These are phyloP conservation scores for Puffinus mauretanicus DNA, from an alignment of 2,113 vertebrate genomes.

Conservation along the genomic window DNA sequence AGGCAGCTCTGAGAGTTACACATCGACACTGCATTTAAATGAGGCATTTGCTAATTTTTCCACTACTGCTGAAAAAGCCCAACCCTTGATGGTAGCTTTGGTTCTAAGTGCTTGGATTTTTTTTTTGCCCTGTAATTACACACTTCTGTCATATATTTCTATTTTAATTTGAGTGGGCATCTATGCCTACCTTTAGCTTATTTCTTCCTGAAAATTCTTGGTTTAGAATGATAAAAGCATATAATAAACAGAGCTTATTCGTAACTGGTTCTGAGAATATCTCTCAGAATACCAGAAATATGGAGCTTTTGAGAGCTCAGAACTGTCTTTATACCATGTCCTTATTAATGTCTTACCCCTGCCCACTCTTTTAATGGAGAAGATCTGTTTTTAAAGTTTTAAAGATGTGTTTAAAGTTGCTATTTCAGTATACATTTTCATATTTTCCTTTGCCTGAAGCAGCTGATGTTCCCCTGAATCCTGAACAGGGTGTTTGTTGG, in stretches of 20 bases:
- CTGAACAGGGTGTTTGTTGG: not conserved
- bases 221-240: not conserved
- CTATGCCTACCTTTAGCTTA: not conserved
- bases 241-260: not conserved
- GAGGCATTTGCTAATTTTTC: not conserved
- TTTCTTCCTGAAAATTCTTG: not conserved
- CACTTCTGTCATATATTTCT: not conserved
- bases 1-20: not conserved
- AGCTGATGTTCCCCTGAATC: not conserved
- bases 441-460: conserved; percentile 17
- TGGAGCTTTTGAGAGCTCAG: not conserved
- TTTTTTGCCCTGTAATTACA: not conserved
- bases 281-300: not conserved
- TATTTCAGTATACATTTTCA: not conserved
- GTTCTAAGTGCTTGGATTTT: not conserved
- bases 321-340: not conserved
- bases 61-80: not conserved
- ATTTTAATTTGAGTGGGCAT: not conserved
- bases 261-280: not conserved
- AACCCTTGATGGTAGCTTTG: not conserved
- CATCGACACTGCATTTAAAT: not conserved
- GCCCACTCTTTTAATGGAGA: not conserved
- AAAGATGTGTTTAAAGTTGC: not conserved
- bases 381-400: not conserved
- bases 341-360: not conserved